phyloP scores from a whole-genome alignment of 1,140 invertebrate species.

The Mycetomoellerius zeteki region DNA sequence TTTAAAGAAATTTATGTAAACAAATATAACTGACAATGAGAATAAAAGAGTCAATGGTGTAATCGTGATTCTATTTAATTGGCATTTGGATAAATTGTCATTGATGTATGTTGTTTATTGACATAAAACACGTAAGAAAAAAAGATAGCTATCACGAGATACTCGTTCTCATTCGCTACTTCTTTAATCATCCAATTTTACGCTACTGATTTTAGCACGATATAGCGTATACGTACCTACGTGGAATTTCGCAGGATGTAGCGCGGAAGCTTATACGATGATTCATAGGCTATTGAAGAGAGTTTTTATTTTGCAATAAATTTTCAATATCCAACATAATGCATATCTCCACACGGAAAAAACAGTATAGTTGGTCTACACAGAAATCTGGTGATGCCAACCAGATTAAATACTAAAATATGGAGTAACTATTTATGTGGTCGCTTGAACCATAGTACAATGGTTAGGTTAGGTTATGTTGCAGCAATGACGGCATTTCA shows the following conservation, averaged over 20 bases:
- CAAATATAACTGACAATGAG: not conserved
- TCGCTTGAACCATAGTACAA: no score
- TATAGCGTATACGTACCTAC: slow-evolving; percentile 58
- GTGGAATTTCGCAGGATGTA: slow-evolving; percentile 47
- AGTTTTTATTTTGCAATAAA: slow-evolving; percentile 37
- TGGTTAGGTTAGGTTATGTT: no score
- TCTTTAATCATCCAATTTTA: slow-evolving; percentile 73
- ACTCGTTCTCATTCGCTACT: slow-evolving; percentile 46
- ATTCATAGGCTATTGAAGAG: slow-evolving; percentile 21
- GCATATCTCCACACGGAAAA: no score
- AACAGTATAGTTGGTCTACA: no score
- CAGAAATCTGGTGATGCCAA: no score
- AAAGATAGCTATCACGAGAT: slow-evolving; percentile 34
- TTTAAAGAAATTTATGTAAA: not conserved
- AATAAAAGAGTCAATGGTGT: not conserved
- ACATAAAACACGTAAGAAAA: slow-evolving; percentile 6
- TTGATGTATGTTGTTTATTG: not conserved
- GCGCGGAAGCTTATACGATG: slow-evolving; percentile 17
- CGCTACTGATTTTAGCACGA: slow-evolving; percentile 60
- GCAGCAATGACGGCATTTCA: no score
- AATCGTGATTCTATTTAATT: not conserved
- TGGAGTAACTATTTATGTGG: no score
- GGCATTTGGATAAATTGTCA: slow-evolving; percentile 5
- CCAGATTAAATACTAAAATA: no score
- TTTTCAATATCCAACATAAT: not conserved